Evolutionary conservation across 2,113 vertebrate species (phyloP), one percentile per base, ranked within the genome.

Genomic region (Camelus bactrianus): DNA sequence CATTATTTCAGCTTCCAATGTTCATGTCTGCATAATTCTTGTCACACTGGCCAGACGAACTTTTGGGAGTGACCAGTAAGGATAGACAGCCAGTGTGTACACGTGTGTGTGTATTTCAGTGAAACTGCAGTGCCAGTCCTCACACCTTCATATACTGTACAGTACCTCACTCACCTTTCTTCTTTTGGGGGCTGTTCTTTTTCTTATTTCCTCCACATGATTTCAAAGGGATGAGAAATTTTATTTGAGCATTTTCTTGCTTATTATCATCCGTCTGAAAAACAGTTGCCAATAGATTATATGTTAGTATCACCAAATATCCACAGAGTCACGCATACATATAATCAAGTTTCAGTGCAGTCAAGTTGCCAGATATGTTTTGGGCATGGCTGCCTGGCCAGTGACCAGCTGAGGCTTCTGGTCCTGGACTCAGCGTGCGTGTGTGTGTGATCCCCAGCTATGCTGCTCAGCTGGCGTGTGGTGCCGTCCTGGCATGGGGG

Each of bases 321-420:
- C 67, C 14, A 76, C 1, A 64, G 69, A 64, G 3, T 30, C 58
- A 30, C 60, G 30, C 56, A 38, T 15, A 64, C 10, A 77, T 15
- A 30, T 0, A 30, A 4, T 80, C 15, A 52, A 79, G 72, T 60
- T 80, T 76, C 79, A 90, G 15, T 87, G 75, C 80, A 54, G 69
- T 15, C 84, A 84, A 87, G 83, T 62, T 89, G 86, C 69, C 92
- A 72, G 32, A 42, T 80, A 75, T 38, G 30, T 56, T 88, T 94
- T 91, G 90, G 93, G 81, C 82, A 69, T 12, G 56, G 35, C 32
- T 82, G 65, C 77, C 26, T 91, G 20, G 52, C 86, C 56, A 30
- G 77, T 52, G 80, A 84, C 73, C 87, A 83, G 65, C 80, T 97
- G 96, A 83, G 88, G 35, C 79, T 93, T 65, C 42, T 73, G 90